These are phyloP conservation scores for Morpho achilles DNA, from an alignment of 2,888 invertebrate species.

Conservation along the genomic window DNA sequence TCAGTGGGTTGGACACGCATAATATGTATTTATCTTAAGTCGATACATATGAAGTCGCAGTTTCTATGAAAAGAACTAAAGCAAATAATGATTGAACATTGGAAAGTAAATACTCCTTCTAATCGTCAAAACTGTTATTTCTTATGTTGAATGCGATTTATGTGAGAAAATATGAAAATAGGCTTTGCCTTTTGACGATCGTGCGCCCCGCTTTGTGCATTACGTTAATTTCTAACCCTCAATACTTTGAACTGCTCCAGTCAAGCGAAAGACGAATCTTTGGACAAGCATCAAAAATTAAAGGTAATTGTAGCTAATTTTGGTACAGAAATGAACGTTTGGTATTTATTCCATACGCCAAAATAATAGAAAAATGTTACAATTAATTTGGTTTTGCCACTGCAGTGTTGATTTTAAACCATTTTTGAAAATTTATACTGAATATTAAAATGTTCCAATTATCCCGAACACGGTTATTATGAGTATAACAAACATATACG, in stretches of 20 bases:
- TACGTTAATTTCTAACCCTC: conserved; percentile 65
- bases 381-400: not conserved
- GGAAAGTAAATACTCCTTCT: conserved; percentile 1
- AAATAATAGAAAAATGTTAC: too few species aligned
- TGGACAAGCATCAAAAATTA: conserved; percentile 76
- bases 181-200: conserved; percentile 63
- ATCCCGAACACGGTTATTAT: not conserved
- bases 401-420: not conserved
- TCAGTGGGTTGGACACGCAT: too few species aligned
- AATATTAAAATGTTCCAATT: conserved; percentile 16
- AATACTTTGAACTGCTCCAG: conserved; percentile 73
- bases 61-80: too few species aligned
- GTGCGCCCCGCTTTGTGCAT: conserved; percentile 61
- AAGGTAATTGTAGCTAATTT: conserved; percentile 40
- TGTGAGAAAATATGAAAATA: conserved; percentile 62
- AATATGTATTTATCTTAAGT: too few species aligned
- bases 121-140: conserved; percentile 28
- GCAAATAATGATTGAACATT: too few species aligned
- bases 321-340: too few species aligned
- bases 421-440: too few species aligned
- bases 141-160: conserved; percentile 36
- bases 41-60: too few species aligned
- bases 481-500: not conserved
- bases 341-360: too few species aligned
- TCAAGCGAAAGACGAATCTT: conserved; percentile 73